Conservation (phyloP, 2,797 vertebrate species). For the Anabas testudineus region DNA sequence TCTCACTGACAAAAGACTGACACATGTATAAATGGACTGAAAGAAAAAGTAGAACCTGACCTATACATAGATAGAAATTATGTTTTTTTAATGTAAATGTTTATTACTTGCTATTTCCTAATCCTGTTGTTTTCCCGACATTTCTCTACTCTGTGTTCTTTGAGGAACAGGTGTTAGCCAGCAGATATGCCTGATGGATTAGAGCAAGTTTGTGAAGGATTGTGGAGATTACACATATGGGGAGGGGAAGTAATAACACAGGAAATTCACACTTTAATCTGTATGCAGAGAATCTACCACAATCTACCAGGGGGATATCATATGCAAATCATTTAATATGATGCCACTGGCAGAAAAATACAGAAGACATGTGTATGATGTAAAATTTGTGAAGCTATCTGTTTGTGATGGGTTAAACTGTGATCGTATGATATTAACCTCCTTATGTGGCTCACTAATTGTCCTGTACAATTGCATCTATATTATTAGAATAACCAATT, state of each 20-base stretch:
- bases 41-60: conserved; percentile 26
- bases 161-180: conserved; percentile 70
- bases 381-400: conserved; percentile 25
- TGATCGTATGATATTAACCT: conserved; percentile 28
- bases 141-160: conserved; percentile 23
- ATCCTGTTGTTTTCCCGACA: conserved; percentile 7
- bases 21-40: conserved; percentile 40
- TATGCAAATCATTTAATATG: conserved; percentile 43
- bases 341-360: conserved; percentile 18
- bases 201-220: conserved; percentile 73
- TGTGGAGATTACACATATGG: conserved; percentile 76
- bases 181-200: conserved; percentile 67
- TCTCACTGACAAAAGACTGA: conserved; percentile 22
- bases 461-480: conserved; percentile 36
- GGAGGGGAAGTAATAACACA: conserved; percentile 52
- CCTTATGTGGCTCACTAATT: conserved; percentile 29
- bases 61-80: conserved; percentile 8
- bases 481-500: conserved; percentile 53
- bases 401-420: conserved; percentile 31
- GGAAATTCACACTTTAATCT: conserved; percentile 78
- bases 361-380: not conserved
- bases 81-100: conserved; percentile 3
- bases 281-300: conserved; percentile 49
- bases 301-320: conserved; percentile 50
- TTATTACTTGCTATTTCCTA: conserved; percentile 11